Evolutionary conservation across 2,888 invertebrate genomes (phyloP), one percentile per base, ranked within the genome.

Genomic region (Aleiodes alternator): DNA sequence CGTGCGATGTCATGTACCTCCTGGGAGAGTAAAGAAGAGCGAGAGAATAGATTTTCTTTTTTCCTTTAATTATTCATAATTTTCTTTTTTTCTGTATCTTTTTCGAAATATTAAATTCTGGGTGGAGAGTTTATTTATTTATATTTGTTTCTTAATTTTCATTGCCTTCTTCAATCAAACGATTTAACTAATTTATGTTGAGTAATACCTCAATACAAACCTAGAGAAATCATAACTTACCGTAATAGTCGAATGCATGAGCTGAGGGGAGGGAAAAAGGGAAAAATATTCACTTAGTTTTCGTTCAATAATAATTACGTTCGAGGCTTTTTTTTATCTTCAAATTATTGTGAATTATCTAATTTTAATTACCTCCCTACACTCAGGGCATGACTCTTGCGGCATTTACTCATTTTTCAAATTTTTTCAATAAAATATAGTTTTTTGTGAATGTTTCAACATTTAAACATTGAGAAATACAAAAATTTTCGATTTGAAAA

Each of bases 161-260:
- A 14, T 53, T 16, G 6, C 4, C n/a, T 53, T 7, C 14, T 14
- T 53, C n/a, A n/a, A 2, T 53, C 4, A 53, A 53, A 14, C 14
- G 0, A 14, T 53, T 53, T 6, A 3, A 53, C 14, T 23, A 51
- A 73, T 76, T 43, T 76, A 9, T 5, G 12, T 76, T 53, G 51
- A 29, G 69, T 72, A 77, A 76, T 77, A 69, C 76, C 73, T 78
- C 76, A 76, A 76, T 75, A 78, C 81, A 82, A 89, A 89, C 86
- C 92, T 92, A 92, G 92, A 92, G 93, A 92, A 93, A 94, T 92
- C 93, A 93, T 93, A 93, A 97, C 98, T 97, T 96, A 98, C 98
- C 98, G 96, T 98, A 98, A 93, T 98, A 98, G 93, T 97, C 98
- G 93, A 97, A 96, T 91, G 97, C 96, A 94, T 97, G 97, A 92